Base-by-base conservation (phyloP, 2,888 invertebrate species). In the Marasmarcha lunaedactyla region DNA sequence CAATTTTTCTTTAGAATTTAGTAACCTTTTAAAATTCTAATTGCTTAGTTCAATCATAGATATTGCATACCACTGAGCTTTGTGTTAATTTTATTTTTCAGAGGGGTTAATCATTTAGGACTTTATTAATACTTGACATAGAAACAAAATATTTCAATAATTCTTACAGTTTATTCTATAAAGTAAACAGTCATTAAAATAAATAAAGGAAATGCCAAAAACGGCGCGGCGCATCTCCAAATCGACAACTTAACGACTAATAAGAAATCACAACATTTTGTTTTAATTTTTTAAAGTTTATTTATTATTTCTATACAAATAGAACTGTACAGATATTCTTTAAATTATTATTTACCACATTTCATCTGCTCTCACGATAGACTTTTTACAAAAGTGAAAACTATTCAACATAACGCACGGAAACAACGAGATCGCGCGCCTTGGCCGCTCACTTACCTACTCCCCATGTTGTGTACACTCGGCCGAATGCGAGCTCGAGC, bases 251-350 rank as follows among this genome's bases (percentile, higher is more conserved):
- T 71, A 70, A 69, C 13, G 56, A 70, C 59, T 57, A 66, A 70
- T 69, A 77, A 67, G 70, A 81, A 79, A 79, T 79, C 79, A 83
- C 78, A 79, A 79, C 73, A 68, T 76, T 63, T 59, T 76, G 73
- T 77, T 66, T 62, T 71, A 64, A 68, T 73, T 78, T 73, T 84
- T 77, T 66, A 81, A 83, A 84, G 74, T 66, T 85, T 83, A 81
- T 84, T 84, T 76, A 79, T 84, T 84, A 84, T 79, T 84, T 84
- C 85, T 85, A 85, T 85, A 85, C 85, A 84, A 85, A 85, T 84
- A 85, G 79, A 79, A 84, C 84, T 85, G 85, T 85, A 85, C 85
- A 85, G 83, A 83, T 81, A 77, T 74, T 77, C 72, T 69, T 84
- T 84, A 79, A 84, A 79, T 84, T 81, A 71, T 67, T 65, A 76